phyloP scores from a whole-genome alignment of 2,888 invertebrate genomes.

The Lacanobia wlatinum region DNA sequence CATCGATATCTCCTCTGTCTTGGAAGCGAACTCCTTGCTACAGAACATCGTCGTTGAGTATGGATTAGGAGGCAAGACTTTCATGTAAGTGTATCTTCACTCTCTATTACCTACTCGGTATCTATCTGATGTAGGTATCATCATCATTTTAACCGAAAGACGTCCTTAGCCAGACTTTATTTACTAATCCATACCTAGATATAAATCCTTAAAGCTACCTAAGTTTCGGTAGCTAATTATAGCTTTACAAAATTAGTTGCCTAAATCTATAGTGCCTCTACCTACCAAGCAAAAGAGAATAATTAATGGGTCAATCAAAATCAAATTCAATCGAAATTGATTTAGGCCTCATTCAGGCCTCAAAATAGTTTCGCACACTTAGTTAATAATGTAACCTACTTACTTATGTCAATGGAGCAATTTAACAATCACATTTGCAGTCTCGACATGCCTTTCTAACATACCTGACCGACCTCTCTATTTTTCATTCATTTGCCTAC shows the following conservation, averaged over 20 bases:
- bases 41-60: conserved; percentile 94
- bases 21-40: conserved; percentile 91
- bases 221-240: too few relatives aligned
- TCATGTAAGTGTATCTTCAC: conserved; percentile 81
- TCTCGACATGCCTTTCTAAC: neutral
- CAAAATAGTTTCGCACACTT: neutral
- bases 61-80: conserved; percentile 91
- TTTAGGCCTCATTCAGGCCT: conserved; percentile 2
- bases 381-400: neutral
- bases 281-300: neutral
- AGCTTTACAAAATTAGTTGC: neutral
- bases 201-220: too few relatives aligned
- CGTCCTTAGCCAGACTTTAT: neutral
- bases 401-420: neutral
- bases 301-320: conserved; percentile 2
- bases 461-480: conserved; percentile 6
- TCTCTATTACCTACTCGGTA: neutral
- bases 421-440: neutral
- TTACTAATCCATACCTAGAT: too few relatives aligned
- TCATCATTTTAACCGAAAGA: neutral
- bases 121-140: neutral
- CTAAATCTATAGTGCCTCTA: neutral
- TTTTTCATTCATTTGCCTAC: neutral
- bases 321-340: neutral
- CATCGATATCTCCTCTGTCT: conserved; percentile 91